phyloP scores from a whole-genome alignment of 1,140 invertebrate genomes.

The Zaprionus ghesquierei region DNA sequence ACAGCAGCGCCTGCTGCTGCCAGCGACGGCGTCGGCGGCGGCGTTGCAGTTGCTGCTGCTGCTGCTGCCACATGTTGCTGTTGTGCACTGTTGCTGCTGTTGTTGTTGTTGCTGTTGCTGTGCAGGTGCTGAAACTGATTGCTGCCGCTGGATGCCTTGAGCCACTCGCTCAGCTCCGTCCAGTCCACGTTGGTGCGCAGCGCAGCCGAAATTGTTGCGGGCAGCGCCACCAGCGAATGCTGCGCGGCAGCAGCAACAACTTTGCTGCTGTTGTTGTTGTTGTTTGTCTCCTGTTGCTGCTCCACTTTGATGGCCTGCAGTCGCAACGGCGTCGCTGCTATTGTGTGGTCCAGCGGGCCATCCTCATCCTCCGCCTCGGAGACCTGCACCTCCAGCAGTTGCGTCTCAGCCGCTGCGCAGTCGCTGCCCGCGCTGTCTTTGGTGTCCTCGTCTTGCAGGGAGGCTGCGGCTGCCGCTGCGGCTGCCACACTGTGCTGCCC shows the following conservation, averaged over 20 bases:
- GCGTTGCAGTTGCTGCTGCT: neutral
- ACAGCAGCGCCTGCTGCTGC: neutral
- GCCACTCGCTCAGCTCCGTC: constrained; percentile 56
- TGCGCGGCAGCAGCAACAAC: constrained; percentile 42
- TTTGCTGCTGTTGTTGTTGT: constrained; percentile 10
- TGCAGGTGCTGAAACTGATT: constrained; percentile 13
- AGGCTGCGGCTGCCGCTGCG: neutral
- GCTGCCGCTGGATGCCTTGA: constrained; percentile 35
- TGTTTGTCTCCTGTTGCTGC: constrained; percentile 15
- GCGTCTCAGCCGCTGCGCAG: neutral
- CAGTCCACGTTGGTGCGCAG: constrained; percentile 59
- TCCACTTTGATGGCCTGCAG: constrained; percentile 67
- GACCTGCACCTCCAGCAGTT: constrained; percentile 49
- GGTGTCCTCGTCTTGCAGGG: constrained; percentile 32
- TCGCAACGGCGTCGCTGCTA: constrained; percentile 34
- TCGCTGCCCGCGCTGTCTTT: constrained; percentile 35
- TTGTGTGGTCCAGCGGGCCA: neutral
- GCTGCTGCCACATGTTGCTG: neutral
- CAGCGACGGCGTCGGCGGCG: neutral
- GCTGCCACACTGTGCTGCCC: constrained; percentile 14
- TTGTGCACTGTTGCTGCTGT: neutral
- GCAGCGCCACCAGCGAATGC: constrained; percentile 57
- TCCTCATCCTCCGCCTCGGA: constrained; percentile 32
- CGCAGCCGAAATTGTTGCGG: constrained; percentile 45
- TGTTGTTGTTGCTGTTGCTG: constrained; percentile 4